Evolutionary conservation across 2,113 vertebrate species (phyloP), one percentile per base, ranked within the genome.

Genomic region (Cairina moschata): DNA sequence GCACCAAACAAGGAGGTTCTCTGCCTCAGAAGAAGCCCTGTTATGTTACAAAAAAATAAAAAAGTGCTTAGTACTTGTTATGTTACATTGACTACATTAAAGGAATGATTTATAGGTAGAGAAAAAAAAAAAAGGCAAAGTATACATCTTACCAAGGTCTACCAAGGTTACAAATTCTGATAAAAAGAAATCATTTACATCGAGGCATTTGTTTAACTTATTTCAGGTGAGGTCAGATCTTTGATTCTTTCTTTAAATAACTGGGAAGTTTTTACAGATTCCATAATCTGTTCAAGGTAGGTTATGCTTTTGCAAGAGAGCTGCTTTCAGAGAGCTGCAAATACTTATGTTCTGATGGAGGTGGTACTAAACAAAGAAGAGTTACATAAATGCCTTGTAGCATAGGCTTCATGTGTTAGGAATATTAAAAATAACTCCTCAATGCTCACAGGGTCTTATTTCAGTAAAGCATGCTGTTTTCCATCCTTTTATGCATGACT

Each of bases 381-480:
- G 50, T 92, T 92, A 92, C n/a, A 50, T 86, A 88, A 96, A 88
- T 71, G 52, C 48, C 46, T 72, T 38, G 68, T 60, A 92, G 54
- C 59, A 90, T 44, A 80, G 25, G 46, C 66, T 65, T 92, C 28
- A 9, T 82, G 56, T 78, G 68, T 84, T 76, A 71, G 20, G 69
- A 88, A 88, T 91, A 85, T 92, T 95, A 91, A 96, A 94, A 87
- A 63, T 94, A 95, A 63, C 56, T 95, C 44, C 21, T 71, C 52
- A 81, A 3, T 86, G 75, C 81, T 76, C 88, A 38, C n/a, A 46
- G 74, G 67, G 38, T 55, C 67, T 80, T 69, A 52, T 88, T 95
- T 92, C 86, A 95, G 75, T 79, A 59, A 93, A 73, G 54, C 0
- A 0, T 63, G 66, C 32, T 73, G 1, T 82, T 87, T 86, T 82